phyloP scores from a whole-genome alignment of 2,797 vertebrate species.

The Anolis apletophallus region DNA sequence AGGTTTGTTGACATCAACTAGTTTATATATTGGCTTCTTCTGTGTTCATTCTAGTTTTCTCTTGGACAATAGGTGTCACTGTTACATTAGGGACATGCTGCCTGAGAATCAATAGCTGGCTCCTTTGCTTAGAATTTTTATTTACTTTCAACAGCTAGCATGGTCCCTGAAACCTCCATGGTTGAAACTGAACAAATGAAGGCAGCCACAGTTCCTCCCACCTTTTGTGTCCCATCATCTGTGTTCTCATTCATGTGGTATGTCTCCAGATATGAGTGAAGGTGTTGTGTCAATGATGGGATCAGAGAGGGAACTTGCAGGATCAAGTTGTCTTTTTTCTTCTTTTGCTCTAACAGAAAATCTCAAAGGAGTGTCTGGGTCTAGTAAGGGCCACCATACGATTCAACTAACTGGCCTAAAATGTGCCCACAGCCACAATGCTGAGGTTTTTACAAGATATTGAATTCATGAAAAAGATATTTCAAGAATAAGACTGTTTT shows the following conservation, averaged over 20 bases:
- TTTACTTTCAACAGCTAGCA: accelerated
- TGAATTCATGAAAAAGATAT: neutral
- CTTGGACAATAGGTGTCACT: conserved; percentile 63
- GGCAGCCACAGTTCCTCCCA: neutral
- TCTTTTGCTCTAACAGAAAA: neutral
- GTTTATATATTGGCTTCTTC: neutral
- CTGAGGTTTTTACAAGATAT: neutral
- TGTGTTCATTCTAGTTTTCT: neutral
- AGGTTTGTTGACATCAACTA: neutral
- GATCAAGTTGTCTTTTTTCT: neutral
- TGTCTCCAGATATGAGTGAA: neutral
- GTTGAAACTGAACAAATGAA: neutral
- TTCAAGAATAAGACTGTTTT: neutral
- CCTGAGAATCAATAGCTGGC: neutral
- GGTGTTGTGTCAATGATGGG: neutral
- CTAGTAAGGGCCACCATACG: neutral
- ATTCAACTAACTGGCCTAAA: neutral
- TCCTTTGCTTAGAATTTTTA: neutral
- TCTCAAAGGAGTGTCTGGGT: neutral
- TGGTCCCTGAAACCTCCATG: neutral
- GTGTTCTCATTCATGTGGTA: neutral
- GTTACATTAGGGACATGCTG: conserved; percentile 38
- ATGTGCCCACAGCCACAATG: neutral
- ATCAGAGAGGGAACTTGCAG: neutral
- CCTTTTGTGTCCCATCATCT: neutral